A percentile compares a stretch with the other conserved stretches of the same genome.
phyloP scores from a whole-genome alignment of 2,888 invertebrate genomes.

The Eurytoma adleriae region DNA sequence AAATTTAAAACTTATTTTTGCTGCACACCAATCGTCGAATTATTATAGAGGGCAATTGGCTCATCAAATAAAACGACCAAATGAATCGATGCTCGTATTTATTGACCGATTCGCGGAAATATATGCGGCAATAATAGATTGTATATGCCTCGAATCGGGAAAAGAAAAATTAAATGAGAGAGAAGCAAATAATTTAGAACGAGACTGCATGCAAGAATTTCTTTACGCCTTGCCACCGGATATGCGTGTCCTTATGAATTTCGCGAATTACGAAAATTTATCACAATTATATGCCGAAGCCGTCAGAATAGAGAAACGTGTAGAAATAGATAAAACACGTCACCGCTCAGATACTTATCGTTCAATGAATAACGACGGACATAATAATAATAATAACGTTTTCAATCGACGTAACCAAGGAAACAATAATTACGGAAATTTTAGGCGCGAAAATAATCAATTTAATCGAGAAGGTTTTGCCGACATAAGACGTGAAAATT shows the following conservation, averaged over 20 bases:
- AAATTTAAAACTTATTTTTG: not conserved
- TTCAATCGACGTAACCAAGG: too few relatives aligned
- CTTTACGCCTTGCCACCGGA: not conserved
- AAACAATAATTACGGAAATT: too few relatives aligned
- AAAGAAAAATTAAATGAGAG: not conserved
- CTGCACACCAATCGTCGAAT: not conserved
- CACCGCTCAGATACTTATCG: not conserved
- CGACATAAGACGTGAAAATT: too few relatives aligned
- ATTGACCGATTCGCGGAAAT: not conserved
- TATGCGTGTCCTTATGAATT: not conserved
- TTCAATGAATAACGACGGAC: too few relatives aligned
- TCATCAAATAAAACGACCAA: not conserved
- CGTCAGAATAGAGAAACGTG: not conserved
- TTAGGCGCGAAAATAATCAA: too few relatives aligned
- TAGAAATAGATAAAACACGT: not conserved
- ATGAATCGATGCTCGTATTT: not conserved
- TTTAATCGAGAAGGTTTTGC: too few relatives aligned
- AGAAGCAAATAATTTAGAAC: not conserved
- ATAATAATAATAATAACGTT: not conserved
- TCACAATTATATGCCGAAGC: not conserved
- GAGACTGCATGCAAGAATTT: not conserved
- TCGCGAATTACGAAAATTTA: not conserved
- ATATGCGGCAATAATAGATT: not conserved
- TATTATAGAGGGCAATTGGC: not conserved
- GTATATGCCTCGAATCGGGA: not conserved